phyloP scores from a whole-genome alignment of 2,113 vertebrate species.

The Chaetodon auriga region DNA sequence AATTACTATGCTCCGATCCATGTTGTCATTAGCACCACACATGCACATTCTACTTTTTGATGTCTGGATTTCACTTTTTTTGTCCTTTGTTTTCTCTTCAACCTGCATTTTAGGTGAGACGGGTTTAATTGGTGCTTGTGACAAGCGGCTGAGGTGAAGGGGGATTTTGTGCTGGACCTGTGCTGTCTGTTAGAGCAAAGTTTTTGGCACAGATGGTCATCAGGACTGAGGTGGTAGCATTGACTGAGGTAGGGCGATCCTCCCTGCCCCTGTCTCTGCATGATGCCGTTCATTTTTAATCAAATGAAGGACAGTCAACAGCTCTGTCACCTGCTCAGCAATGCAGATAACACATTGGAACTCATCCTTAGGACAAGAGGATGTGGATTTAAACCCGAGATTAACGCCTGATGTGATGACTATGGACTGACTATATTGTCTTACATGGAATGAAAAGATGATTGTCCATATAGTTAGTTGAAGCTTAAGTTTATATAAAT shows the following conservation, averaged over 20 bases:
- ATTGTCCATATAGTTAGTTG: slow-evolving; percentile 7
- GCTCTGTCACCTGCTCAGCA: slow-evolving; percentile 54
- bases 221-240: slow-evolving; percentile 7
- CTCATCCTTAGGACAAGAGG: slow-evolving; percentile 29
- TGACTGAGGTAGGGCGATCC: slow-evolving; percentile 39
- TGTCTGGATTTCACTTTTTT: neutral
- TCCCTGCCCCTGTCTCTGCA: slow-evolving; percentile 52
- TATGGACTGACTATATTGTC: neutral
- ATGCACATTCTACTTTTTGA: neutral
- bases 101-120: neutral
- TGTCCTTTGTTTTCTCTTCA: neutral
- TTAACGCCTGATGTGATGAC: neutral
- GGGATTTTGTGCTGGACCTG: neutral
- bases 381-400: neutral
- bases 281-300: slow-evolving; percentile 55
- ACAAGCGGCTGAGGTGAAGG: slow-evolving; percentile 10
- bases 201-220: slow-evolving; percentile 49
- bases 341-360: slow-evolving; percentile 38
- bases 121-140: neutral
- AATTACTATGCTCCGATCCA: too few species aligned
- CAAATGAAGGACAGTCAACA: slow-evolving; percentile 54
- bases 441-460: neutral
- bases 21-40: neutral
- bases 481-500: slow-evolving; percentile 7
- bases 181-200: slow-evolving; percentile 11